A percentile compares a stretch with the other conserved stretches of the same genome.
These are phyloP conservation scores for Drosophila nigritarsus DNA, from an alignment of 2,888 invertebrate genomes.

Conservation along the genomic window DNA sequence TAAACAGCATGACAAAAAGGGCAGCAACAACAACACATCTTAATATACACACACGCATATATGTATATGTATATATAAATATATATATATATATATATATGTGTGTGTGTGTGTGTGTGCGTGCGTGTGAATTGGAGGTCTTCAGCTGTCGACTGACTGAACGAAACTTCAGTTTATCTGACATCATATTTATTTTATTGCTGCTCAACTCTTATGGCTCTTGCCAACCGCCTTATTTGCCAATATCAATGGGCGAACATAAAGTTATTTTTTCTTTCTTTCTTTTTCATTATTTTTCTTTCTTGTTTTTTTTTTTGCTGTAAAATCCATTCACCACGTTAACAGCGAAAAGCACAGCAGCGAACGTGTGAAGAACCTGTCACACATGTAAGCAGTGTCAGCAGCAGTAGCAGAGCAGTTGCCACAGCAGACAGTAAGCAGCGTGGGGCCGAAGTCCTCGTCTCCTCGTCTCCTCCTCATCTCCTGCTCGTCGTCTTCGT, in stretches of 20 bases:
- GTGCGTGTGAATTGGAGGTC: slow-evolving; percentile 12
- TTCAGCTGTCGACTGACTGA: slow-evolving; percentile 27
- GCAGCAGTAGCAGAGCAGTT: slow-evolving; percentile 15
- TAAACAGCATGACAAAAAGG: slow-evolving; percentile 34
- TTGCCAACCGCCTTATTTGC: slow-evolving; percentile 33
- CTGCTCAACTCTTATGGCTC: slow-evolving; percentile 35
- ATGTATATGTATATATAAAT: not conserved
- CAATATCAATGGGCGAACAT: slow-evolving; percentile 43
- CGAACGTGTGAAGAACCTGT: slow-evolving; percentile 1
- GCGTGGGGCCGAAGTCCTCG: slow-evolving; percentile 9
- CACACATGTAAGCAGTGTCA: slow-evolving; percentile 17
- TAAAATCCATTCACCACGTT: slow-evolving; percentile 47
- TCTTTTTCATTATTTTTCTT: not conserved
- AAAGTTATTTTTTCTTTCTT: slow-evolving; percentile 1
- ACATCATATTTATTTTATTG: slow-evolving; percentile 63
- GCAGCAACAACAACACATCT: slow-evolving; percentile 15
- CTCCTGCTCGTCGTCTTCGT: not conserved
- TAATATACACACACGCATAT: slow-evolving; percentile 14
- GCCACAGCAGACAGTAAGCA: slow-evolving; percentile 8
- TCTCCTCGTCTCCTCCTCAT: not conserved
- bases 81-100: not conserved
- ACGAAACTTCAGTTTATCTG: slow-evolving; percentile 41
- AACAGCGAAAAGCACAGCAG: slow-evolving; percentile 25
- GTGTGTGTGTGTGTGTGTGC: not conserved
- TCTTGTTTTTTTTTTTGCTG: slow-evolving; percentile 5